Conservation (phyloP, 2,888 invertebrate species). For the Spicauda simplicius region DNA sequence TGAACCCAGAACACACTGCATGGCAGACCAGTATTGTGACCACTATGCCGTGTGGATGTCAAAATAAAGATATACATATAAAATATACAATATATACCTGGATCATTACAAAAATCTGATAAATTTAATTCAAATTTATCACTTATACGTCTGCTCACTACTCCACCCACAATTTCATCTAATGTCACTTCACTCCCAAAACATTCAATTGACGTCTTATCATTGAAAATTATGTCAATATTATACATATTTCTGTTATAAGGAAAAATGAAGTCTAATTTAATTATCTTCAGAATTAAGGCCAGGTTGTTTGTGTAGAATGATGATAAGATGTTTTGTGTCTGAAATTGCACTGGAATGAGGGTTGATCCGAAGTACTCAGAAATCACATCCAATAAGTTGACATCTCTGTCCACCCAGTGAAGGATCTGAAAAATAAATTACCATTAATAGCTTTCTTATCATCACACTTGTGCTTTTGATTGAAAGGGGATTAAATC, state of each 20-base stretch:
- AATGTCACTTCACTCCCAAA: constrained; percentile 59
- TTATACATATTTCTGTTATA: constrained; percentile 66
- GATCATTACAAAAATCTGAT: constrained; percentile 67
- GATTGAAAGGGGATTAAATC: no score
- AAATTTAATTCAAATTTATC: constrained; percentile 66
- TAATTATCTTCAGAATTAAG: constrained; percentile 63
- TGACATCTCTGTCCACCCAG: constrained; percentile 57
- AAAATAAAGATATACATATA: no score
- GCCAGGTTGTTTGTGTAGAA: constrained; percentile 69
- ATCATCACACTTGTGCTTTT: no score
- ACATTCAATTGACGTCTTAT: constrained; percentile 63
- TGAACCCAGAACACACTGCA: no score
- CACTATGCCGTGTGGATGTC: no score
- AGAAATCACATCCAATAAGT: constrained; percentile 61
- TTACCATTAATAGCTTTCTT: no score
- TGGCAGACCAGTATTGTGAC: no score
- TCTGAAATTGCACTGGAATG: constrained; percentile 61
- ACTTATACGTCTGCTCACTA: constrained; percentile 63
- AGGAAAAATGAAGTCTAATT: constrained; percentile 71
- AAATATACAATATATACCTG: constrained; percentile 55
- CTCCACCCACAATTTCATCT: constrained; percentile 62
- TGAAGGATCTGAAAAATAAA: constrained; percentile 63
- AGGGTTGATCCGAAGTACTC: constrained; percentile 58
- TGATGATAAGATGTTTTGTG: constrained; percentile 55
- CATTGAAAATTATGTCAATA: constrained; percentile 69